phyloP scores from a whole-genome alignment of 2,888 invertebrate genomes.

The Dicranocentrus wangi region DNA sequence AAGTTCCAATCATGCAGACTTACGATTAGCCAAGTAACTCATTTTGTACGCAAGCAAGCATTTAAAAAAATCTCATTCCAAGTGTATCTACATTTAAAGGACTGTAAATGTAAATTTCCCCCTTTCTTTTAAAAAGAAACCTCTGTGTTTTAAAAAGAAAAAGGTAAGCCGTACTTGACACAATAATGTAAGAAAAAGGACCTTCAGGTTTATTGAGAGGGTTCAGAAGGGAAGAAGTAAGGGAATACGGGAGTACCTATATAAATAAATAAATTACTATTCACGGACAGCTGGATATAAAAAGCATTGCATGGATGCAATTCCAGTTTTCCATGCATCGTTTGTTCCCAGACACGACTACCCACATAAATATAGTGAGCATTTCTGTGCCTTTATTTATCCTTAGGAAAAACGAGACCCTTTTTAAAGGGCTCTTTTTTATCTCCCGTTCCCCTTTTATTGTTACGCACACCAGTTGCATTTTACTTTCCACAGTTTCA shows the following conservation, averaged over 20 bases:
- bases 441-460: constrained; percentile 16
- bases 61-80: constrained; percentile 35
- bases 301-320: background rate
- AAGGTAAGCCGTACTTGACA: constrained; percentile 21
- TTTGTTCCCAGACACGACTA: constrained; percentile 35
- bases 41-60: background rate
- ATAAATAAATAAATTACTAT: constrained; percentile 31
- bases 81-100: constrained; percentile 46
- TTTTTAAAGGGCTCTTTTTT: constrained; percentile 33
- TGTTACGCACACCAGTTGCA: constrained; percentile 3
- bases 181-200: constrained; percentile 2
- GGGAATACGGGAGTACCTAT: background rate
- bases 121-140: constrained; percentile 14
- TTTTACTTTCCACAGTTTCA: background rate
- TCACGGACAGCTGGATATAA: constrained; percentile 2
- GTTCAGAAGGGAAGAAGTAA: background rate
- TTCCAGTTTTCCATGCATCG: background rate
- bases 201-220: constrained; percentile 22
- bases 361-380: background rate
- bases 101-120: constrained; percentile 29
- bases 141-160: constrained; percentile 24
- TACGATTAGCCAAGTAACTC: background rate
- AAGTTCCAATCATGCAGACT: too few species aligned
- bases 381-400: background rate
- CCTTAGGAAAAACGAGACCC: constrained; percentile 5